These are phyloP conservation scores for Piaya cayana DNA, from an alignment of 2,113 vertebrate species.

Conservation along the genomic window DNA sequence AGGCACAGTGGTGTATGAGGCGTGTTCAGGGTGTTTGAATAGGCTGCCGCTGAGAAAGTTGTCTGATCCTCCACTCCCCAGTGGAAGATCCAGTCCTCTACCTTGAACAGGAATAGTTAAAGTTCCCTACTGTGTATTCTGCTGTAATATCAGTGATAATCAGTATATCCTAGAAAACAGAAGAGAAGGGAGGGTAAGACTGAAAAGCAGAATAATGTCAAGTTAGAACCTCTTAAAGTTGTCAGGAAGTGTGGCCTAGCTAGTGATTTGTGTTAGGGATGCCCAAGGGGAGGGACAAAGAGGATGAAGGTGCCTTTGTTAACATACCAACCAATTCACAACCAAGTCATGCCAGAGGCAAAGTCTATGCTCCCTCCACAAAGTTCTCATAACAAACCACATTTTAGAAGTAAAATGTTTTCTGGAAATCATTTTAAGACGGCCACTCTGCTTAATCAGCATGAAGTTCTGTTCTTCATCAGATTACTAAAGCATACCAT, in stretches of 20 bases:
- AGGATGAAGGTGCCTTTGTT: not conserved
- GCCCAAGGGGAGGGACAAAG: not conserved
- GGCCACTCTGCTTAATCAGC: constrained; percentile 32
- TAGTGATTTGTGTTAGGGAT: not conserved
- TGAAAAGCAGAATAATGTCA: not conserved
- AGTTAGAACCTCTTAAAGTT: not conserved
- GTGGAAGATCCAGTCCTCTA: not conserved
- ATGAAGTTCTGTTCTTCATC: constrained; percentile 29
- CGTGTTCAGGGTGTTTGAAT: not conserved
- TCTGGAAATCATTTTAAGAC: constrained; percentile 47
- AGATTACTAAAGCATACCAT: constrained; percentile 40
- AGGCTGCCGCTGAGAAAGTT: not conserved
- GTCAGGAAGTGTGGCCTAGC: not conserved
- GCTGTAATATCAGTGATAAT: not conserved
- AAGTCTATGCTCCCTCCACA: not conserved
- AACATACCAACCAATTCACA: not conserved
- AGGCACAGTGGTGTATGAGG: not conserved
- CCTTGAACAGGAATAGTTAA: not conserved
- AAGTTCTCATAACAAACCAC: not conserved
- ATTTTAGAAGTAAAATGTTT: constrained; percentile 35
- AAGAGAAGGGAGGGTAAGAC: not conserved
- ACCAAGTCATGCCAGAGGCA: constrained; percentile 21
- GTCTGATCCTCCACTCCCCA: not conserved
- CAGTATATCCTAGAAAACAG: not conserved
- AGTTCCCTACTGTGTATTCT: not conserved